Base-by-base conservation (phyloP, 2,888 invertebrate species). In the Drosophila mimica region DNA sequence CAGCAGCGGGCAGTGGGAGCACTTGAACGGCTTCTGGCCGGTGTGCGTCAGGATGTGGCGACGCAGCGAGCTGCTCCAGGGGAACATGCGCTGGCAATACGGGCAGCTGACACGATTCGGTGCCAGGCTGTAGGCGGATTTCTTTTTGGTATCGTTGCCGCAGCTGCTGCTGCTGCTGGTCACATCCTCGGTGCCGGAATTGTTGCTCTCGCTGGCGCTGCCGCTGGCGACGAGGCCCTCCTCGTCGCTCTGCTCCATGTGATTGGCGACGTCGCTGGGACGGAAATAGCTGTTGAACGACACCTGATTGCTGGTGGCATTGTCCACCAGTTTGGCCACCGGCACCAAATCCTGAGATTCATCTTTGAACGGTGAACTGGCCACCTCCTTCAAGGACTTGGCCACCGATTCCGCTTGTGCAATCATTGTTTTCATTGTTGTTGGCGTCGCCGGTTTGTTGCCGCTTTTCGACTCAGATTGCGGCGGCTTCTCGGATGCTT, bases 51-150 rank as follows among this genome's bases (percentile, higher is more conserved):
- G 84, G 43, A 99, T 97, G 92, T 99, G 99, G 13, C 99, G 95
- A n/a, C 98, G 95, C 33, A 99, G 94, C 0, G 98, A 99, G 34
- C 98, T 98, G 0, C 97, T 97, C 99, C 99, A 99, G 0, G 99
- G 99, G 93, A 99, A 99, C 92, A 98, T 97, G 48, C 99, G 95
- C 85, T 96, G 96, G 93, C 99, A 99, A 91, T 97, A 98, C 0
- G 98, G 98, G 88, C 99, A 99, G 56, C 96, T 96, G 1, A 99
- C 98, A 31, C 98, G 95, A 92, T 99, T 98, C 0, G 99, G 98
- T 0, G 98, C 98, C 90, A 98, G 95, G 57, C 98, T 98, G 93
- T 99, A 99, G 0, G 99, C 99, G 17, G 98, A 98, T 88, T 98
- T 97, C 93, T 98, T 98, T 93, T 98, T 98, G 2, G 92, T 91